A percentile compares a stretch with the other conserved stretches of the same genome.
These are phyloP conservation scores for Coendou prehensilis DNA, from an alignment of 2,797 vertebrate species.

Conservation along the genomic window DNA sequence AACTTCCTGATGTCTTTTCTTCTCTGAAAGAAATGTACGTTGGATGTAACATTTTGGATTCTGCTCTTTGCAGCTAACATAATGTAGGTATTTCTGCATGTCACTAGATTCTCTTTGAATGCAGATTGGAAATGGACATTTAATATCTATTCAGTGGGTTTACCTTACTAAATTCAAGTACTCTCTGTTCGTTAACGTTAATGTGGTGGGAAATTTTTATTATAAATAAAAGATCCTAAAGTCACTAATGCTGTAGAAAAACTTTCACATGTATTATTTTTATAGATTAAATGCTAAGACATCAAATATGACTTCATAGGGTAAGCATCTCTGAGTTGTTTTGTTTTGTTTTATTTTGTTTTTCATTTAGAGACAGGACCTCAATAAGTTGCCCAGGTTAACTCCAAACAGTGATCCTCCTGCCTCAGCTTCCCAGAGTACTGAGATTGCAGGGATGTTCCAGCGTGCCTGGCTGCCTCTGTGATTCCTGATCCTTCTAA, in stretches of 20 bases:
- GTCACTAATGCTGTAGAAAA: not conserved
- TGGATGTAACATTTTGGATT: not conserved
- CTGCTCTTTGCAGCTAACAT: not conserved
- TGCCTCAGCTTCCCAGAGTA: not conserved
- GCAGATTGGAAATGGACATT: not conserved
- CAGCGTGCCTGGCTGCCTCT: not conserved
- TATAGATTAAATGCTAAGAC: not conserved
- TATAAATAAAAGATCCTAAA: not conserved
- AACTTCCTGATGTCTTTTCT: not conserved
- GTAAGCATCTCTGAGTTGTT: not conserved
- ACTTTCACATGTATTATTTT: not conserved
- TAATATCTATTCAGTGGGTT: not conserved
- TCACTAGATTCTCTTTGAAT: not conserved
- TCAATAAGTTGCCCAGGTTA: not conserved
- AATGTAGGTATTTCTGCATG: not conserved
- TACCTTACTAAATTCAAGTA: not conserved
- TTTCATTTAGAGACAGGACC: not conserved
- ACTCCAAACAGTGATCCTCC: not conserved
- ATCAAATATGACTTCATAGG: not conserved
- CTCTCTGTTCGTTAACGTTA: not conserved
- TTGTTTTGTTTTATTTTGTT: not conserved
- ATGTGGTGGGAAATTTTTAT: not conserved
- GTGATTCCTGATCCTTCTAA: not conserved
- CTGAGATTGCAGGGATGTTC: not conserved
- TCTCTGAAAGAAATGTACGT: not conserved